Conservation (phyloP, 2,797 vertebrate genomes). For the Coilia nasus region DNA sequence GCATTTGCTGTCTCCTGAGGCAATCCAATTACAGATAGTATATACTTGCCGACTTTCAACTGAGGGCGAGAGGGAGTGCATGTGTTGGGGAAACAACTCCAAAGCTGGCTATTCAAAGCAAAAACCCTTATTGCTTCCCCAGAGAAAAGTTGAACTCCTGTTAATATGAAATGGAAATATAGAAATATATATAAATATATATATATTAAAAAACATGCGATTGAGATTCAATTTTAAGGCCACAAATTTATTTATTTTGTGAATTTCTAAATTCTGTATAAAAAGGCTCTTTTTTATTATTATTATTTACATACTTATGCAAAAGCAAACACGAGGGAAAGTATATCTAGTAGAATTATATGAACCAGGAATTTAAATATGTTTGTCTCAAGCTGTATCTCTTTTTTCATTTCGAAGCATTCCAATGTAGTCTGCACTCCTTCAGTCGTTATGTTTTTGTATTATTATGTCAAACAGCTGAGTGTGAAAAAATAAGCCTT, state of each 20-base stretch:
- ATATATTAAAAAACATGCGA: slow-evolving; percentile 61
- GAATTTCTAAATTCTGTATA: slow-evolving; percentile 80
- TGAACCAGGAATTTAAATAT: slow-evolving; percentile 38
- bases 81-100: neutral
- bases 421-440: slow-evolving; percentile 63
- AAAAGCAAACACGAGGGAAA: slow-evolving; percentile 69
- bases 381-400: slow-evolving; percentile 46
- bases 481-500: slow-evolving; percentile 42
- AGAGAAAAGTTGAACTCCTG: slow-evolving; percentile 62
- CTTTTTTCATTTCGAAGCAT: slow-evolving; percentile 65
- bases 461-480: slow-evolving; percentile 40
- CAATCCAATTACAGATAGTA: slow-evolving; percentile 66
- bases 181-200: slow-evolving; percentile 56
- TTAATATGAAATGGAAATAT: slow-evolving; percentile 75
- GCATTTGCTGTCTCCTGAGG: slow-evolving; percentile 72
- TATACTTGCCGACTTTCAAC: slow-evolving; percentile 59
- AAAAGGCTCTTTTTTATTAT: slow-evolving; percentile 72
- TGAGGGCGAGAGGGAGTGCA: slow-evolving; percentile 58
- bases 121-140: neutral
- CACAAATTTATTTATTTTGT: slow-evolving; percentile 85
- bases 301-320: slow-evolving; percentile 49
- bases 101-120: slow-evolving; percentile 8
- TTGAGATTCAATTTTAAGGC: slow-evolving; percentile 75
- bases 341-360: slow-evolving; percentile 62
- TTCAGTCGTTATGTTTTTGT: slow-evolving; percentile 64